Evolutionary conservation across 2,888 invertebrate genomes (phyloP).

Genomic region (Anoncus sp.): DNA sequence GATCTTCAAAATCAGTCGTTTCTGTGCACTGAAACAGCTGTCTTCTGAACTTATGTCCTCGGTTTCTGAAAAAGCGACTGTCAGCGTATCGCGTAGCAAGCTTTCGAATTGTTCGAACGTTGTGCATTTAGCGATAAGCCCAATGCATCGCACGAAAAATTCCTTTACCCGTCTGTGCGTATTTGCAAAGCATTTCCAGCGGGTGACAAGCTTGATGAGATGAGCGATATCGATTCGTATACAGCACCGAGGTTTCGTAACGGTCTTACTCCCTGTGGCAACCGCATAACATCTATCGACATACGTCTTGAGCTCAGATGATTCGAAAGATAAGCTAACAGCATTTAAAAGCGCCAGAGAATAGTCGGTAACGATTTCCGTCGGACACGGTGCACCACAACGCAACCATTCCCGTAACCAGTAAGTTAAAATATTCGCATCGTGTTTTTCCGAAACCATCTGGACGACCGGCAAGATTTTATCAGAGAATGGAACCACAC

Average conservation of each 20-base stretch:
- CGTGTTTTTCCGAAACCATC: slow-evolving; percentile 53
- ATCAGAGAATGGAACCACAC: slow-evolving; percentile 15
- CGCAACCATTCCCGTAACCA: slow-evolving; percentile 46
- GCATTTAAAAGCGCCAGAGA: slow-evolving; percentile 44
- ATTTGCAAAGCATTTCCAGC: slow-evolving; percentile 45
- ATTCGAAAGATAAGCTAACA: slow-evolving; percentile 18
- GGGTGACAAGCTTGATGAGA: slow-evolving; percentile 35
- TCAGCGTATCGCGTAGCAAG: slow-evolving; percentile 28
- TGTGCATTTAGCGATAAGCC: slow-evolving; percentile 31
- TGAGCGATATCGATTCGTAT: slow-evolving; percentile 52
- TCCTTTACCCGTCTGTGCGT: slow-evolving; percentile 21
- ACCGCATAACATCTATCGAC: slow-evolving; percentile 13
- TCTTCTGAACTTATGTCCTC: slow-evolving; percentile 22
- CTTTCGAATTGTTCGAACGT: neutral
- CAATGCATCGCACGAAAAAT: slow-evolving; percentile 48
- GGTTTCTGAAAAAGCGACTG: slow-evolving; percentile 28
- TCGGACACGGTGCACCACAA: slow-evolving; percentile 29
- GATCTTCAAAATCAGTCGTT: slow-evolving; percentile 1
- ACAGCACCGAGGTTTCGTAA: slow-evolving; percentile 5
- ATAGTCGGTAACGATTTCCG: slow-evolving; percentile 46
- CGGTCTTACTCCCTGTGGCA: neutral
- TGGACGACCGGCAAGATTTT: slow-evolving; percentile 49
- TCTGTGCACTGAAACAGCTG: slow-evolving; percentile 14
- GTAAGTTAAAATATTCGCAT: slow-evolving; percentile 41
- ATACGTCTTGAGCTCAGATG: slow-evolving; percentile 19